Evolutionary conservation across 2,797 vertebrate genomes (phyloP), one percentile per base, ranked within the genome.

Genomic region (Gymnoscopelus braueri): DNA sequence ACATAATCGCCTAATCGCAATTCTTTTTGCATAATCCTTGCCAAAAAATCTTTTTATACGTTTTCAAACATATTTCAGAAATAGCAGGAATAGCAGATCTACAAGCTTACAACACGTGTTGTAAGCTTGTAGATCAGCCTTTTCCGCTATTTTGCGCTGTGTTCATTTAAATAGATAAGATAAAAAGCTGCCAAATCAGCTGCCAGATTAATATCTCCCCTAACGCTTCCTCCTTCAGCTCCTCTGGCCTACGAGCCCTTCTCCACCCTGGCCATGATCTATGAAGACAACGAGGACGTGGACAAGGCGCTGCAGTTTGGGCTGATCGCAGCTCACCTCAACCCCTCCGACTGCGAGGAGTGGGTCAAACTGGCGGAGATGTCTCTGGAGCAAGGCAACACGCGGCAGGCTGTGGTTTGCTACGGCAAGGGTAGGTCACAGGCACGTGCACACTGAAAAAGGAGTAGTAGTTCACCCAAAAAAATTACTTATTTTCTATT

Each of bases 231-330:
- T 50, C 7, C 24, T 73, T 0, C 79, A 99, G 98, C 98, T 88
- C 98, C 98, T 69, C 89, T 99, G 88, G 98, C 98, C 14, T 96
- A 97, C 0, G 98, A 99, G 79, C 98, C 98, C 0, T 99, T 99
- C 88, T 99, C 98, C 48, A 99, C 98, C 0, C 88, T 99, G 84
- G 98, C 98, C 29, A 98, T 99, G 98, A 97, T 99, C 86, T 97
- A 99, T 1, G 98, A 99, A 89, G 98, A 99, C 75, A 94, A 97
- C 48, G 95, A 95, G 3, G 97, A 99, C 84, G 92, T 95, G 93
- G 96, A 98, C 69, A 99, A 98, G 67, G 96, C 98, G 0, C 89
- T 99, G 52, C 98, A 99, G 88, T 99, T 99, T 60, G 96, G 97
- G 32, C 86, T 99, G 79, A 99, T 99, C 67, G 97, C 97, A 3